phyloP scores from a whole-genome alignment of 2,888 invertebrate genomes.

The Trileptium ribeirensis region DNA sequence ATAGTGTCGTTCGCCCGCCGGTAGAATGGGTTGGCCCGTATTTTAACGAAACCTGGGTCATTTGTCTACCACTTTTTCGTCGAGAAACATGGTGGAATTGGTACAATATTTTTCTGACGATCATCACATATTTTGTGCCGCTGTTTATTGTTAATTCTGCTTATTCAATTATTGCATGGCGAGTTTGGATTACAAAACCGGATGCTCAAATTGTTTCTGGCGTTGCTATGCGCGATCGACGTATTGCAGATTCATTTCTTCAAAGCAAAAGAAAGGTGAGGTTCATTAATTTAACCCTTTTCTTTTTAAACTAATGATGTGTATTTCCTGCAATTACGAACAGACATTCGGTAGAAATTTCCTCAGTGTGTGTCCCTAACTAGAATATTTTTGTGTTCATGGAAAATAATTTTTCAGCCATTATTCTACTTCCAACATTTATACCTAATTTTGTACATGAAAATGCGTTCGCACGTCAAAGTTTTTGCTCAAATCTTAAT shows the following conservation, averaged over 20 bases:
- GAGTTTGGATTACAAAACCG: constrained; percentile 69
- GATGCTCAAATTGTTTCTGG: too few species aligned
- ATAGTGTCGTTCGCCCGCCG: neutral
- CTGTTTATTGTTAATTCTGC: constrained; percentile 71
- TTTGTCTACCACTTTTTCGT: constrained; percentile 17
- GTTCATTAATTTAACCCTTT: too few species aligned
- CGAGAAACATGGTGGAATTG: constrained; percentile 22
- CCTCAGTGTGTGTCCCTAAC: too few species aligned
- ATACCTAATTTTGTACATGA: too few species aligned
- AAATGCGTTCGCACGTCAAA: too few species aligned
- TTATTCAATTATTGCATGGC: constrained; percentile 69
- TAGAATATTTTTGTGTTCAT: too few species aligned
- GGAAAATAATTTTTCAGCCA: neutral
- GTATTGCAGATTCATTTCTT: constrained; percentile 62
- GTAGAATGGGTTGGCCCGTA: neutral
- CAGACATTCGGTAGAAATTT: too few species aligned
- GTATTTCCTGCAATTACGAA: too few species aligned
- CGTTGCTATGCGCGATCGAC: too few species aligned
- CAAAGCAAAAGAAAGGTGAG: neutral
- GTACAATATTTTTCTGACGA: constrained; percentile 46
- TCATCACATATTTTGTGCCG: constrained; percentile 65
- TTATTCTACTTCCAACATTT: too few species aligned
- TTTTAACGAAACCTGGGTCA: neutral
- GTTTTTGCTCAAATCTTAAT: too few species aligned
- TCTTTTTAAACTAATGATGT: too few species aligned